Evolutionary conservation across 2,113 vertebrate species (phyloP).

Genomic region (Zosterops pallidus): DNA sequence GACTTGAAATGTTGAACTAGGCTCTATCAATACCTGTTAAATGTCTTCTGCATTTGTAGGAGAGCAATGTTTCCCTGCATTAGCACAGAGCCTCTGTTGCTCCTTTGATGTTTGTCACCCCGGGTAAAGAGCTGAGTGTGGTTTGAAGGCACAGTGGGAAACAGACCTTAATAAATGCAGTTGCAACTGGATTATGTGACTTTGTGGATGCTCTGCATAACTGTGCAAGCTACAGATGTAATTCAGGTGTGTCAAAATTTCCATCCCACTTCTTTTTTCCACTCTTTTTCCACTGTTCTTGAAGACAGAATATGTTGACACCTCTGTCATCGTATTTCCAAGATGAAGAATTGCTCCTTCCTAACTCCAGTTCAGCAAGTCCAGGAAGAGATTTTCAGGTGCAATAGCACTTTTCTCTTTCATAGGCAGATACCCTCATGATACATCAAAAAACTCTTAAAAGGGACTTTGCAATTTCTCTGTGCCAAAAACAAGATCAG

Average conservation of each 20-base stretch:
- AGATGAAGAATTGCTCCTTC: neutral
- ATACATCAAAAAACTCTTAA: neutral
- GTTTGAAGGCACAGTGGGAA: neutral
- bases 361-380: neutral
- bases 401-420: neutral
- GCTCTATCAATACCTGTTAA: neutral
- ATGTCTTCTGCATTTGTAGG: neutral
- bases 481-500: neutral
- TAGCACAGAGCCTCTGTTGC: rapidly evolving
- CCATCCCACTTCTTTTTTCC: neutral
- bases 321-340: neutral
- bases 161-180: neutral
- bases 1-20: neutral
- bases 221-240: neutral
- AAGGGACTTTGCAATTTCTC: neutral
- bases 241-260: neutral
- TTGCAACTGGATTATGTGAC: neutral
- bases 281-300: neutral
- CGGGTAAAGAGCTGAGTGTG: neutral
- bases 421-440: neutral
- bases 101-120: neutral
- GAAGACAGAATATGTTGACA: rapidly evolving
- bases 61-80: neutral
- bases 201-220: neutral
- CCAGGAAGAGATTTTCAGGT: neutral